Percentiles rank a stretch among this genome's conserved stretches.
These are phyloP conservation scores for Tamandua tetradactyla DNA, from an alignment of 2,797 vertebrate genomes.

Conservation along the genomic window DNA sequence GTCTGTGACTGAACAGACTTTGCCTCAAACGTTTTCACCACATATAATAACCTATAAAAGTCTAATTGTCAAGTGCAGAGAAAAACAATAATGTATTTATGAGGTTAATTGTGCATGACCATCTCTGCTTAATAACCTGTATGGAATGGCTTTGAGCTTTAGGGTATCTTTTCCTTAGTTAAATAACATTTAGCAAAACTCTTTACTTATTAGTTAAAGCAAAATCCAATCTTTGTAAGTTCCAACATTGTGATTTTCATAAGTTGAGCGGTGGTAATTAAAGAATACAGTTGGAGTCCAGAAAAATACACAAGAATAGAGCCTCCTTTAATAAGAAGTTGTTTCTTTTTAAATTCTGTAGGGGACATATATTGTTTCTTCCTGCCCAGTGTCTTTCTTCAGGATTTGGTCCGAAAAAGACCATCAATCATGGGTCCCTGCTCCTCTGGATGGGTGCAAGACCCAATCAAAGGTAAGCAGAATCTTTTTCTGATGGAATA, in stretches of 20 bases:
- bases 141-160: slow-evolving; percentile 56
- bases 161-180: slow-evolving; percentile 57
- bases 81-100: slow-evolving; percentile 62
- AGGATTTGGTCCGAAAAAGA: background rate
- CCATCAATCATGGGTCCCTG: background rate
- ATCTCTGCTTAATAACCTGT: slow-evolving; percentile 65
- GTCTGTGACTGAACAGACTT: background rate
- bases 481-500: too few species aligned
- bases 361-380: background rate
- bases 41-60: slow-evolving; percentile 64
- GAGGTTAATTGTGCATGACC: slow-evolving; percentile 54
- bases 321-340: background rate
- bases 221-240: slow-evolving; percentile 22
- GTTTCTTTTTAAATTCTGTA: background rate
- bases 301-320: background rate
- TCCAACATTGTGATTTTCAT: background rate
- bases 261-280: slow-evolving; percentile 38
- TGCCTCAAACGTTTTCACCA: background rate
- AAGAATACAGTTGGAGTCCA: slow-evolving; percentile 18
- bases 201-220: slow-evolving; percentile 27
- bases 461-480: background rate
- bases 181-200: slow-evolving; percentile 58
- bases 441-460: background rate
- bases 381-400: background rate
- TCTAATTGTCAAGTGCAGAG: slow-evolving; percentile 49